Percentiles rank a stretch among this genome's conserved stretches.
Conservation (phyloP, 2,797 vertebrate genomes). For the Babyrousa celebensis region DNA sequence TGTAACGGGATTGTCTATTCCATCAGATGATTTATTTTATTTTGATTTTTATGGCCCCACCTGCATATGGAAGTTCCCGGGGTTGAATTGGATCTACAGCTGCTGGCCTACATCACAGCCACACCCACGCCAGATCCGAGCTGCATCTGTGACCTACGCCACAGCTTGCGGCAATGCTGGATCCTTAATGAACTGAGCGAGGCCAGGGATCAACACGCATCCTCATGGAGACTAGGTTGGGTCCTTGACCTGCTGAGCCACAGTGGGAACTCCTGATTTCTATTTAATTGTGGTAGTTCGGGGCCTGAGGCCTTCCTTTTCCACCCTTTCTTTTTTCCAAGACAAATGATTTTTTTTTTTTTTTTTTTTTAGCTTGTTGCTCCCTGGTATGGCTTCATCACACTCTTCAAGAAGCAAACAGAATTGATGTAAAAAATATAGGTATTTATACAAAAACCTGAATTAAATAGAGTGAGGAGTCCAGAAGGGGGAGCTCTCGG, state of each 20-base stretch:
- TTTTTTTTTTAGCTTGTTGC: constrained; percentile 1
- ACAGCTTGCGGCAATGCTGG: no score
- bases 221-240: no score
- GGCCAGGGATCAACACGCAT: no score
- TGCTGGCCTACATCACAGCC: no score
- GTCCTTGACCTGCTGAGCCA: no score
- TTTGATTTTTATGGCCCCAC: no score
- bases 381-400: not conserved
- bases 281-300: not conserved
- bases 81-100: no score
- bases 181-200: no score
- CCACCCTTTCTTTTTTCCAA: constrained; percentile 32
- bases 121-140: no score
- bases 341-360: constrained; percentile 23
- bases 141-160: no score
- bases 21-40: not conserved
- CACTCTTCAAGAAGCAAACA: constrained; percentile 55
- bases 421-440: not conserved
- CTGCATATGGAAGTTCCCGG: no score
- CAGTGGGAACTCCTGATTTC: no score
- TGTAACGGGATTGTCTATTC: not conserved
- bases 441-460: not conserved
- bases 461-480: not conserved
- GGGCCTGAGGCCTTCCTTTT: not conserved
- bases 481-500: not conserved